Conservation (phyloP, 2,888 invertebrate species). For the Eutolmus rufibarbis region DNA sequence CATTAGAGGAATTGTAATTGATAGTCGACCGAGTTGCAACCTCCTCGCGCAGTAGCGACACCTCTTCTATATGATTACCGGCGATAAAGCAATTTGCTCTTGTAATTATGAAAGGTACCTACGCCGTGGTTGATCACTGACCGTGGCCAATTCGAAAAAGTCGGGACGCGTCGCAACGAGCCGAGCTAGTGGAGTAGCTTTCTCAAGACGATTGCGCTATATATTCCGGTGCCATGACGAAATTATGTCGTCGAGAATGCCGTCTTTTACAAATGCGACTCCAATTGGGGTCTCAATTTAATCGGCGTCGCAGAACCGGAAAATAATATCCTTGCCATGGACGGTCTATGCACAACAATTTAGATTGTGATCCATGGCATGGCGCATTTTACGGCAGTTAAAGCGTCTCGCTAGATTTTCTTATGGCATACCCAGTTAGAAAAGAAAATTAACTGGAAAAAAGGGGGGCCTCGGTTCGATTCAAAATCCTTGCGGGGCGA, state of each 20-base stretch:
- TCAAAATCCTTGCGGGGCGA: not conserved
- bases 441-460: not conserved
- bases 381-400: not conserved
- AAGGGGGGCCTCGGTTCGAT: not conserved
- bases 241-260: not conserved
- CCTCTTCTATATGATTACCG: not conserved
- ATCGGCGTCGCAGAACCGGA: not conserved
- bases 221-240: not conserved
- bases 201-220: not conserved
- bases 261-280: not conserved
- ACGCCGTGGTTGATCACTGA: not conserved
- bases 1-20: constrained; percentile 5
- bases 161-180: not conserved
- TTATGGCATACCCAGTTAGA: not conserved
- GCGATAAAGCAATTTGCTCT: not conserved
- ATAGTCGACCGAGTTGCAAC: not conserved
- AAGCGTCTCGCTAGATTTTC: not conserved
- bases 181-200: not conserved
- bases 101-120: not conserved
- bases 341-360: not conserved
- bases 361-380: not conserved
- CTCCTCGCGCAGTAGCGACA: not conserved
- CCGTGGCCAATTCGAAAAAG: not conserved
- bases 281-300: not conserved
- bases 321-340: not conserved